Evolutionary conservation across 2,797 vertebrate genomes (phyloP).

Genomic region (Rhadinocentrus ornatus): DNA sequence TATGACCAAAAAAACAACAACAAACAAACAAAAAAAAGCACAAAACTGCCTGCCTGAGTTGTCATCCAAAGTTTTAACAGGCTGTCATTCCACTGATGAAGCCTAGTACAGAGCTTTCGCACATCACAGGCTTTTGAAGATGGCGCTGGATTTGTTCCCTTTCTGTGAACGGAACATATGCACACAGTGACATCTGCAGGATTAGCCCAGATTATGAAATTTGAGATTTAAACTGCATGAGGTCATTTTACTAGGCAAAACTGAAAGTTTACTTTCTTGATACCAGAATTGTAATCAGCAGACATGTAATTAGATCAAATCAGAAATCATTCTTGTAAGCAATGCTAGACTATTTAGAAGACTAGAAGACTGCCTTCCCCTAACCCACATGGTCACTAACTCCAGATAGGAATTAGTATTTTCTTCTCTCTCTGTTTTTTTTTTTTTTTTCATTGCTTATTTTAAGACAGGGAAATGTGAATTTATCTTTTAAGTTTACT

Average conservation of each 20-base stretch:
- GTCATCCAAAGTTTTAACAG: slow-evolving; percentile 57
- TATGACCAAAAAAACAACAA: slow-evolving; percentile 44
- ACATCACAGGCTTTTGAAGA: slow-evolving; percentile 48
- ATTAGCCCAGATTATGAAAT: slow-evolving; percentile 53
- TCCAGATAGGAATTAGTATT: slow-evolving; percentile 1
- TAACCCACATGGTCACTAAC: background rate
- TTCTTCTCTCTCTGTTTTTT: background rate
- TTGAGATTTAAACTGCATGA: slow-evolving; percentile 21
- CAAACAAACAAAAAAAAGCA: background rate
- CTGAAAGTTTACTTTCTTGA: slow-evolving; percentile 14
- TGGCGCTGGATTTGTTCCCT: slow-evolving; percentile 37
- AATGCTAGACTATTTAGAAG: background rate
- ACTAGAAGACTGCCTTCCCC: background rate
- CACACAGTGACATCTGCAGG: slow-evolving; percentile 75
- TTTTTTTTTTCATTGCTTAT: background rate
- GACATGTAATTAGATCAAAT: slow-evolving; percentile 12
- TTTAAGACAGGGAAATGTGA: background rate
- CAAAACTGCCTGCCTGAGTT: slow-evolving; percentile 41
- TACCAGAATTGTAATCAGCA: background rate
- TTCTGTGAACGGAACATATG: slow-evolving; percentile 48
- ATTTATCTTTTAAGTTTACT: background rate
- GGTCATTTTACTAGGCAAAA: slow-evolving; percentile 14
- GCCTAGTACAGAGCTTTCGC: slow-evolving; percentile 58
- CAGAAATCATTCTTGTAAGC: slow-evolving; percentile 3
- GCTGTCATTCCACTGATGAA: slow-evolving; percentile 56